phyloP scores from a whole-genome alignment of 1,140 invertebrate species.

The Eurosta solidaginis region DNA sequence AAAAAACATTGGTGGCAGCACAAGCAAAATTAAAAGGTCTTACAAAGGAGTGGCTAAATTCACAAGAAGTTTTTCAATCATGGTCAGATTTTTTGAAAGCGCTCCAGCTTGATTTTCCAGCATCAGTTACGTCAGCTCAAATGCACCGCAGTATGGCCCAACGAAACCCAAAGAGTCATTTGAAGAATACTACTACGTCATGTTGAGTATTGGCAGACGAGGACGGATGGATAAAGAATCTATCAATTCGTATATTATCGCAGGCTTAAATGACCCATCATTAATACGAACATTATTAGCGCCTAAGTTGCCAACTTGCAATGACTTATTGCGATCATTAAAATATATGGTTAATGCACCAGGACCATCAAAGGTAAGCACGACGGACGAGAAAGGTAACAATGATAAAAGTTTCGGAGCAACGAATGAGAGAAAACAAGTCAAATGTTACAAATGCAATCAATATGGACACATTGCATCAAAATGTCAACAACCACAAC shows the following conservation, averaged over 20 bases:
- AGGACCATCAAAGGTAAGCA: not conserved
- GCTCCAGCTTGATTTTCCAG: not conserved
- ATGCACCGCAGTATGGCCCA: not conserved
- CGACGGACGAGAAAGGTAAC: not conserved
- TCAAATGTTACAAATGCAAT: conserved; percentile 16
- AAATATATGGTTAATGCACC: not conserved
- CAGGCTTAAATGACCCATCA: not conserved
- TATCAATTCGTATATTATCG: not conserved
- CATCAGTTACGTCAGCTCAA: not conserved
- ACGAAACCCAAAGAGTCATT: not conserved
- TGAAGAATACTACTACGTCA: not conserved
- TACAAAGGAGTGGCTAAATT: conserved; percentile 8
- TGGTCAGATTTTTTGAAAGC: conserved; percentile 2
- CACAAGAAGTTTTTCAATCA: not conserved
- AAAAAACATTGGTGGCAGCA: not conserved
- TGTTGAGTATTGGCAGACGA: not conserved
- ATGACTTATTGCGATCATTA: not conserved
- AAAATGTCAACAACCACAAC: not conserved
- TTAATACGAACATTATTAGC: not conserved
- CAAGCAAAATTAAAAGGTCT: not conserved
- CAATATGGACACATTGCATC: not conserved
- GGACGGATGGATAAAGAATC: not conserved
- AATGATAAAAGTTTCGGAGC: not conserved
- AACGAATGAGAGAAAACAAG: not conserved
- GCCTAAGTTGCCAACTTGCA: not conserved